Evolutionary conservation across 2,113 vertebrate genomes (phyloP).

Genomic region (Galeopterus variegatus): DNA sequence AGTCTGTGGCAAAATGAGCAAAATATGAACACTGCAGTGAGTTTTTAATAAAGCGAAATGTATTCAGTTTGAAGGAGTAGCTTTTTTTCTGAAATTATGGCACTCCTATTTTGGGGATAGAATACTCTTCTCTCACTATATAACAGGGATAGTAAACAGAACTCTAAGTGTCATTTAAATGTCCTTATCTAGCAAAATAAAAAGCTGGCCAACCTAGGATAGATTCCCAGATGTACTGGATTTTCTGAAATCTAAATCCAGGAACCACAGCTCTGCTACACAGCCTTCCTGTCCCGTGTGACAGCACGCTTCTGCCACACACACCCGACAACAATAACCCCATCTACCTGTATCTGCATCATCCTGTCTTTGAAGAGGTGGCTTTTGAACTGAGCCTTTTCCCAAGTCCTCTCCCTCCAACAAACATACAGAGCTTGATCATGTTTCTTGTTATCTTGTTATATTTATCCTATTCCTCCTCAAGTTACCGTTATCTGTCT

Average conservation of each 20-base stretch:
- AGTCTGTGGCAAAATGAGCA: neutral
- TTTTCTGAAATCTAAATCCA: constrained; percentile 2
- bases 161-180: neutral
- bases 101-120: neutral
- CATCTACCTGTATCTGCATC: neutral
- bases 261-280: neutral
- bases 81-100: neutral
- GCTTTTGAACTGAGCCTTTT: constrained; percentile 39
- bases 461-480: neutral
- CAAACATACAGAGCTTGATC: constrained; percentile 52
- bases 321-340: neutral
- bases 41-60: neutral
- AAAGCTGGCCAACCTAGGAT: neutral
- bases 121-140: neutral
- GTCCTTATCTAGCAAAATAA: neutral
- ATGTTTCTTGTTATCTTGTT: constrained; percentile 13
- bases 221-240: neutral
- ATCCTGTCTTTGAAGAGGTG: neutral
- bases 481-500: too few relatives aligned
- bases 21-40: neutral
- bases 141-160: neutral
- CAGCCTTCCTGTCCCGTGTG: neutral
- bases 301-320: neutral
- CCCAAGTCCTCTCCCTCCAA: constrained; percentile 9
- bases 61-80: neutral